phyloP scores from a whole-genome alignment of 2,888 invertebrate species.

The Sussaba pulchella region DNA sequence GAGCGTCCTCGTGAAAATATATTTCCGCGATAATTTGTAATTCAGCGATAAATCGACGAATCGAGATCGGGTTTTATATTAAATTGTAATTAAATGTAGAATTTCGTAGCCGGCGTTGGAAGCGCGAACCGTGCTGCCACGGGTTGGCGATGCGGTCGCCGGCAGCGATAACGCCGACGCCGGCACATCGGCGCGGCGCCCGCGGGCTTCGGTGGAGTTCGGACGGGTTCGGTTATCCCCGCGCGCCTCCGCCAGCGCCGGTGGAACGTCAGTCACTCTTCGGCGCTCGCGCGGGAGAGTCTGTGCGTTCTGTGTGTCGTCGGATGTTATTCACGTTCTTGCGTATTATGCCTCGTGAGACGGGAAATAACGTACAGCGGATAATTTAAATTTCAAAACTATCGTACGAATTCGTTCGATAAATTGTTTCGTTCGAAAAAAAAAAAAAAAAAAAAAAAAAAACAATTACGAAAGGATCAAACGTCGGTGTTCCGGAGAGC shows the following conservation, averaged over 20 bases:
- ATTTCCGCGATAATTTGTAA: not conserved
- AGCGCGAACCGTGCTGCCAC: constrained; percentile 79
- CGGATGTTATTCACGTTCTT: constrained; percentile 60
- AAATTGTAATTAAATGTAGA: no score
- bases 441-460: constrained; percentile 1
- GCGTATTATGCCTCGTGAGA: constrained; percentile 51
- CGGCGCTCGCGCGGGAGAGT: constrained; percentile 83
- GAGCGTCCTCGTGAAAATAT: not conserved
- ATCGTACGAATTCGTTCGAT: no score
- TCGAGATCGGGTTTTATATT: no score
- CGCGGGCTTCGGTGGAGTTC: constrained; percentile 74
- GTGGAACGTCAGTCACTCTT: constrained; percentile 83
- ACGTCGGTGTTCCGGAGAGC: constrained; percentile 56
- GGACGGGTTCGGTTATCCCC: constrained; percentile 71
- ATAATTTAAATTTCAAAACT: no score
- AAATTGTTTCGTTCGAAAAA: no score
- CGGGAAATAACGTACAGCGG: constrained; percentile 16
- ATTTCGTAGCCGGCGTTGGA: constrained; percentile 36
- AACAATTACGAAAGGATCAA: constrained; percentile 40
- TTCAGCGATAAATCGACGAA: no score
- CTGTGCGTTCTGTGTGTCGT: constrained; percentile 72
- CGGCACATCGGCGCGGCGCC: constrained; percentile 64
- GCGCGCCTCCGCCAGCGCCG: constrained; percentile 71
- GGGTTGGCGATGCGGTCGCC: constrained; percentile 74
- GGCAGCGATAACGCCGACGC: constrained; percentile 70